phyloP scores from a whole-genome alignment of 2,797 vertebrate species.

The Pipistrellus kuhlii region DNA sequence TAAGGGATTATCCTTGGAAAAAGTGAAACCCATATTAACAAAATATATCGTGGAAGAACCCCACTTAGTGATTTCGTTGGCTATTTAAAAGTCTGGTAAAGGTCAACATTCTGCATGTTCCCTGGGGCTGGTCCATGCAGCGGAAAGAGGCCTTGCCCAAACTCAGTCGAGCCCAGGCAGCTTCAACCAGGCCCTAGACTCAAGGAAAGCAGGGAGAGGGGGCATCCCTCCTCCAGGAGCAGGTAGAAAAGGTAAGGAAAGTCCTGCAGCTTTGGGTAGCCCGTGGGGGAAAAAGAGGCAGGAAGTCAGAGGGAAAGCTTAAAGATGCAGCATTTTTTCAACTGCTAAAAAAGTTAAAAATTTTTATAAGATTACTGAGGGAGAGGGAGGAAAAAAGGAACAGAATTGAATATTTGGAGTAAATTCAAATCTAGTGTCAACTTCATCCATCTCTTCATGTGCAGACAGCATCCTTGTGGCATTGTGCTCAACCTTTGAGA shows the following conservation, averaged over 20 bases:
- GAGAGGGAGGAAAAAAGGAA: neutral
- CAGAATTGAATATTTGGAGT: neutral
- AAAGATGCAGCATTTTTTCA: constrained; percentile 78
- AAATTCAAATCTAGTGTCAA: neutral
- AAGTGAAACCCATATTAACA: constrained; percentile 89
- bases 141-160: constrained; percentile 70
- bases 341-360: constrained; percentile 49
- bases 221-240: constrained; percentile 49
- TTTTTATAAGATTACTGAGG: neutral
- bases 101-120: constrained; percentile 12
- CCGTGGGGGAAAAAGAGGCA: constrained; percentile 60
- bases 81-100: constrained; percentile 59
- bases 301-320: constrained; percentile 70
- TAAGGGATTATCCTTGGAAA: constrained; percentile 81
- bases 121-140: constrained; percentile 54
- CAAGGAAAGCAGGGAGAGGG: constrained; percentile 37
- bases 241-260: constrained; percentile 58
- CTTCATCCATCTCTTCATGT: neutral
- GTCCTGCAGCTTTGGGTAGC: neutral
- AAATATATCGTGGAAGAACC: constrained; percentile 73
- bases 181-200: constrained; percentile 67
- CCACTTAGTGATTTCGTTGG: constrained; percentile 75
- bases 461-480: neutral
- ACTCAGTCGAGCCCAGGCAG: constrained; percentile 73
- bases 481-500: neutral